Percentiles rank a stretch among this genome's conserved stretches.
Conservation (phyloP, 1,140 invertebrate genomes). For the Paralvinella palmiformis region DNA sequence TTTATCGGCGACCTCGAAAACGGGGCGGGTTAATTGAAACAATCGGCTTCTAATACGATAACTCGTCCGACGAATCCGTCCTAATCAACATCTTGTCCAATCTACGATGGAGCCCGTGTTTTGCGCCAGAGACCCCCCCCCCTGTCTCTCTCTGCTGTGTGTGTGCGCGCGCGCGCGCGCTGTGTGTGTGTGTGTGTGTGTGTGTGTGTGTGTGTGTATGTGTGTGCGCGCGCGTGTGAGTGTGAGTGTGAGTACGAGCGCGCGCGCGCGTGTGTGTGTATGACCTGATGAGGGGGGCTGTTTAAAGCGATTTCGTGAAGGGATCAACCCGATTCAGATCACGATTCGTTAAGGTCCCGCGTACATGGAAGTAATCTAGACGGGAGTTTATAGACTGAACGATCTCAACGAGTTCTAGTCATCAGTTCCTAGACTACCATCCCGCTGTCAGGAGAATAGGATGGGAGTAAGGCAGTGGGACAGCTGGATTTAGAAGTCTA, state of each 20-base stretch:
- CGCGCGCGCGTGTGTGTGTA: not conserved
- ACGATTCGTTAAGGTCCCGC: too few species aligned
- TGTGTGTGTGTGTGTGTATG: not conserved
- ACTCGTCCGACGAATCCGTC: not conserved
- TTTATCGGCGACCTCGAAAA: not conserved
- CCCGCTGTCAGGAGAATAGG: too few species aligned
- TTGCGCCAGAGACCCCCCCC: not conserved
- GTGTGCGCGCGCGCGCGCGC: not conserved
- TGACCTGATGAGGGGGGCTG: too few species aligned
- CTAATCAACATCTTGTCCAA: not conserved
- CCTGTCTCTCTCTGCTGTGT: not conserved
- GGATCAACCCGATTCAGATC: too few species aligned
- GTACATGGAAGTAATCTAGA: too few species aligned
- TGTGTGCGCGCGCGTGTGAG: not conserved
- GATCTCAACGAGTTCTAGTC: too few species aligned
- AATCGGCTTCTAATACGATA: not conserved
- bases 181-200: not conserved
- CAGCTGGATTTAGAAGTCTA: too few species aligned
- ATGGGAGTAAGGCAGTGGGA: too few species aligned
- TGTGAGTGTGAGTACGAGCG: not conserved
- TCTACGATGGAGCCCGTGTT: not conserved
- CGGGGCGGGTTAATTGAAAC: not conserved
- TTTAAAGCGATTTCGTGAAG: too few species aligned
- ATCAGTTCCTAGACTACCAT: too few species aligned
- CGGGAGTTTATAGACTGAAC: too few species aligned